These are phyloP conservation scores for Gadus chalcogrammus DNA, from an alignment of 2,113 vertebrate genomes.

Conservation along the genomic window DNA sequence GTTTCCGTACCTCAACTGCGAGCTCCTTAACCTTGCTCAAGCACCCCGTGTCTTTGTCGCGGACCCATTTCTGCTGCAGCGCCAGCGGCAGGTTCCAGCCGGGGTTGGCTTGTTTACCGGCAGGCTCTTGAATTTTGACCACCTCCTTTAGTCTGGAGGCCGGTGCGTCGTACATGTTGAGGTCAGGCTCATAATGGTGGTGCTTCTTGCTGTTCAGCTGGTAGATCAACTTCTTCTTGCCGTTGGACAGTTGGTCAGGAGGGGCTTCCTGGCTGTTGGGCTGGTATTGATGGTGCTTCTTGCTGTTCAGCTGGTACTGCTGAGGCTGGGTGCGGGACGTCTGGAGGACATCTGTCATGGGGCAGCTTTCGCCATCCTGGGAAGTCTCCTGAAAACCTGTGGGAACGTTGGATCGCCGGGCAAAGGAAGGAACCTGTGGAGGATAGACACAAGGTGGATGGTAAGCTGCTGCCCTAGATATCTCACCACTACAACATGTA, in stretches of 20 bases:
- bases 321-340: slow-evolving; percentile 84
- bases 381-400: slow-evolving; percentile 83
- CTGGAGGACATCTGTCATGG: slow-evolving; percentile 78
- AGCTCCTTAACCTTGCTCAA: slow-evolving; percentile 85
- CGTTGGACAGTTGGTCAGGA: slow-evolving; percentile 79
- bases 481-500: too few relatives aligned
- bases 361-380: slow-evolving; percentile 69
- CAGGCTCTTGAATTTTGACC: slow-evolving; percentile 75
- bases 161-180: slow-evolving; percentile 90
- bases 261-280: slow-evolving; percentile 84
- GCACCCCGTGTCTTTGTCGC: slow-evolving; percentile 80
- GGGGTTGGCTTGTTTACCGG: slow-evolving; percentile 65
- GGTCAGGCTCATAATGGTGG: slow-evolving; percentile 96
- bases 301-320: slow-evolving; percentile 97
- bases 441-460: slow-evolving; percentile 21
- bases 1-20: slow-evolving; percentile 65
- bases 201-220: slow-evolving; percentile 98
- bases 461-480: too few relatives aligned
- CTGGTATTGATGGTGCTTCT: slow-evolving; percentile 97
- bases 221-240: slow-evolving; percentile 92
- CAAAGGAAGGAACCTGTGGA: slow-evolving; percentile 89
- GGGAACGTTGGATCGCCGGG: slow-evolving; percentile 88
- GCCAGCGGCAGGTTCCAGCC: slow-evolving; percentile 76
- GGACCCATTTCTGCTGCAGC: slow-evolving; percentile 87
- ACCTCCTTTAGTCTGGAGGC: slow-evolving; percentile 84